phyloP scores from a whole-genome alignment of 1,140 invertebrate species.

The Lepidurus couesii region DNA sequence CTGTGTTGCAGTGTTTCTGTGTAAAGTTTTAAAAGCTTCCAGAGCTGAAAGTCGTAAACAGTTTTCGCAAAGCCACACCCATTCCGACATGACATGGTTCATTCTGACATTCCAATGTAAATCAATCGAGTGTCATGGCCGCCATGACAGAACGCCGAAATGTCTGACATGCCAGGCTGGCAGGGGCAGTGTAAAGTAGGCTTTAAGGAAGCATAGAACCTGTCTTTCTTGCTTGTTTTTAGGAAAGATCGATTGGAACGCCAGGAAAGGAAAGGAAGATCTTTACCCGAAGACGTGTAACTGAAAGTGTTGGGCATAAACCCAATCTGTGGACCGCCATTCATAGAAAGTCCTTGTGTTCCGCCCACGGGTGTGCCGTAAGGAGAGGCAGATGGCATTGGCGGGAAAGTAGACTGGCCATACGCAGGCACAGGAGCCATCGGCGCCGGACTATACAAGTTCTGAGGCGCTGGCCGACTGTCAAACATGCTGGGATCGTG shows the following conservation, averaged over 20 bases:
- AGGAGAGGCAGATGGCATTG: neutral
- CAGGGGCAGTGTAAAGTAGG: no score
- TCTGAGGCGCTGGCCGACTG: neutral
- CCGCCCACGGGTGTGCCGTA: neutral
- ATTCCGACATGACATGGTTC: no score
- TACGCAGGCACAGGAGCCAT: neutral
- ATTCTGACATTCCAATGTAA: no score
- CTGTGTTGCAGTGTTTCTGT: no score
- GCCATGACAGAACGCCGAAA: no score
- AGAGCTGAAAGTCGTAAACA: no score
- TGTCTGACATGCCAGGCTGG: no score
- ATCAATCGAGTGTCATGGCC: no score
- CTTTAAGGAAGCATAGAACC: neutral
- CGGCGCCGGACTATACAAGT: conserved; percentile 20
- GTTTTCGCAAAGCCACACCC: no score
- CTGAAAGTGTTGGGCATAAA: neutral
- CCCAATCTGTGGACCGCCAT: neutral
- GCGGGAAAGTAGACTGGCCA: conserved; percentile 9
- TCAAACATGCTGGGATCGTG: conserved; percentile 30
- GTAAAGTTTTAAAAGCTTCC: no score
- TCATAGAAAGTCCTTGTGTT: neutral
- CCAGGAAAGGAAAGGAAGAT: neutral
- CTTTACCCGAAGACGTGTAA: neutral
- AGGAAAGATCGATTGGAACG: neutral
- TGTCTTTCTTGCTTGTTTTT: neutral